Base-by-base conservation (phyloP, 2,888 invertebrate species). In the Serrognathus titanus region DNA sequence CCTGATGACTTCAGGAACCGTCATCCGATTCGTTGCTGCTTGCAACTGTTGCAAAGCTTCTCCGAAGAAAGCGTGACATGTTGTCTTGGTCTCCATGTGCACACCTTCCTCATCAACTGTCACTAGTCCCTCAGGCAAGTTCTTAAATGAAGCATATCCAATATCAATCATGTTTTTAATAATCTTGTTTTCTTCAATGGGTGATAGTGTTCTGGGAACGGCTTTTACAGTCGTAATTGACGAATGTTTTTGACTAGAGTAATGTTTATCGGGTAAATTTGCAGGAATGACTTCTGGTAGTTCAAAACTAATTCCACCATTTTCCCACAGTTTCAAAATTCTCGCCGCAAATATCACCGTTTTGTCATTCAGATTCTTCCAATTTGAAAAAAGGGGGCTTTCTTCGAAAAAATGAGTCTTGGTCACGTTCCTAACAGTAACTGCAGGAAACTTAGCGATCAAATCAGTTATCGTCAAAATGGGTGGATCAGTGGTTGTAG, bases 281-380 rank as follows among this genome's bases (percentile, higher is more conserved):
- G 20, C 9, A 11, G 13, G 10, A 10, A 20, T 24, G 10, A 8
- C 12, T 38, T 53, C 57, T 9, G 66, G 67, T 11, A 72, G 60
- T 53, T 71, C 71, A 56, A 75, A 77, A 53, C 71, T 74, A 7
- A 84, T 74, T 2, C 84, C 85, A 7, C 82, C 83, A 60, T 76
- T 75, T 66, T 82, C 78, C 83, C 83, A 85, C 24, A 84, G 74
- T 43, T 81, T 76, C 58, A 79, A 74, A 24, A 81, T 72, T 63
- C 84, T 75, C 1, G 80, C 74, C 41, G 83, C 82, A 66, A 84
- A 83, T 13, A 80, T 66, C 12, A 81, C 66, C 58, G 80, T 75
- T 6, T 73, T 64, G 1, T 69, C 61, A n/a, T 81, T 80, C 50
- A 83, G 74, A 24, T 69, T 71, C 57, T 71, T 76, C 83, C 83